Percentiles rank a stretch among this genome's conserved stretches.
Conservation (phyloP, 2,113 vertebrate genomes). For the Ramphastos sulfuratus region DNA sequence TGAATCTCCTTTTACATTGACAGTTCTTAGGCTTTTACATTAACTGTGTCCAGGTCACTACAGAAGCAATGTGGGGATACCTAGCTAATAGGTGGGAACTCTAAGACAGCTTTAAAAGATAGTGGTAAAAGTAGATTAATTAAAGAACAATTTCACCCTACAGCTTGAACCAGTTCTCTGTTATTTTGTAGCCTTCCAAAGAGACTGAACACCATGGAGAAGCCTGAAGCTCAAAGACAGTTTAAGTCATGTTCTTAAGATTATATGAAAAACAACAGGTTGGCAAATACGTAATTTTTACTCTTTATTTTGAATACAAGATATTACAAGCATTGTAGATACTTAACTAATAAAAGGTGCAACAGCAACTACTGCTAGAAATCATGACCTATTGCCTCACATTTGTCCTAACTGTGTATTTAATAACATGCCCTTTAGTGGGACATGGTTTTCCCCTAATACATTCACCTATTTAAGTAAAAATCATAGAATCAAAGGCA, state of each 20-base stretch:
- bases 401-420: background rate
- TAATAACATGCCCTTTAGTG: background rate
- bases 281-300: background rate
- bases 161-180: background rate
- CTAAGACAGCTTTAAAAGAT: background rate
- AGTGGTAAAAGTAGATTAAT: background rate
- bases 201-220: background rate
- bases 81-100: background rate
- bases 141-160: background rate
- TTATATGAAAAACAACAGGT: background rate
- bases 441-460: background rate
- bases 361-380: background rate
- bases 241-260: background rate
- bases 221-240: background rate
- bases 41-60: background rate
- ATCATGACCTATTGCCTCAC: background rate
- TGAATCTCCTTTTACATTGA: background rate
- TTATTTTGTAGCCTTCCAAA: background rate
- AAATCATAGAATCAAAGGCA: background rate
- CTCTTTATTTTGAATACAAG: constrained; percentile 25
- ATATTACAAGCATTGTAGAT: too few species aligned
- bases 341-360: background rate
- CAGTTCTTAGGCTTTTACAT: background rate
- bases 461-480: background rate
- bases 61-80: background rate